Evolutionary conservation across 2,113 vertebrate genomes (phyloP), one percentile per base, ranked within the genome.

Genomic region (Neogale vison): DNA sequence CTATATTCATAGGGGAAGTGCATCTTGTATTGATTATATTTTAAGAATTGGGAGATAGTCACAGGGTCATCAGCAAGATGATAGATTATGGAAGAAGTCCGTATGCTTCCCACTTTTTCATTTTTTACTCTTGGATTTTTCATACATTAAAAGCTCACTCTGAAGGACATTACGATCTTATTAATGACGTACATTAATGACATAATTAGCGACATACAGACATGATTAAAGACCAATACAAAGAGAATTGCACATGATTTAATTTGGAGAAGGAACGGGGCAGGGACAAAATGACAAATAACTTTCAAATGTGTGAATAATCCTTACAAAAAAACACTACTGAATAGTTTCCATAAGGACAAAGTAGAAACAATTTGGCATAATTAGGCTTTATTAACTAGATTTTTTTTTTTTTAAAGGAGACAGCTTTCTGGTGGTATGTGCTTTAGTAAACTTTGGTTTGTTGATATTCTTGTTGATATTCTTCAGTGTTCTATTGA

Each of bases 391-490:
- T 77, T 79, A 72, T 65, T 91, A 81, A 84, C 79, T 87, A 59
- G n/a, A 61, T 89, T 69, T 76, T 15, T 42, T 74, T 72, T 74
- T 74, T 74, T 52, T 42, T 13, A 26, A n/a, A 71, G 4, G 6
- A 21, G 9, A 81, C 90, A 50, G 79, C 1, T 74, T 87, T 4
- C 6, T 31, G 4, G 15, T 77, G 5, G 10, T 65, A 50, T 31
- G 1, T 72, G 42, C 26, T 87, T 1, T 59, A n/a, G 18, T 96
- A 84, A 84, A 80, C 3, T 24, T 89, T 85, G 29, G 1, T 59
- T 89, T 82, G 61, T 52, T 86, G 65, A 65, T 88, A 82, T 97
- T 97, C 21, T 89, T 82, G 61, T 52, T 86, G 65, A 65, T 88
- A 82, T 97, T 97, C 21, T 93, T 91, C 21, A 36, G 29, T 94